Evolutionary conservation across 2,797 vertebrate genomes (phyloP).

Genomic region (Mormyrops attenuatus): DNA sequence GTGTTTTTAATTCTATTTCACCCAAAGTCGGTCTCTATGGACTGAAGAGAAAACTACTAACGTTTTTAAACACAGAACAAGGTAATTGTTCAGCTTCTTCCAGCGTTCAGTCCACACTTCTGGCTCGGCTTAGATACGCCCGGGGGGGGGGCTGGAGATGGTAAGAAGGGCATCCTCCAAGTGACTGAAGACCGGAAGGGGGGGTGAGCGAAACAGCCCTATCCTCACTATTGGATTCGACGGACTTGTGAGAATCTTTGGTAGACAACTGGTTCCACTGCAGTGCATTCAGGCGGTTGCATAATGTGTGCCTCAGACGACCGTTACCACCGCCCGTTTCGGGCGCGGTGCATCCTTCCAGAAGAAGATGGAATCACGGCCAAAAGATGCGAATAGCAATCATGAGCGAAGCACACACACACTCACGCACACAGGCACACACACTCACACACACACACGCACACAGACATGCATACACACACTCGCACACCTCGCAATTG

Average conservation of each 20-base stretch:
- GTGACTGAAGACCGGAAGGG: not conserved
- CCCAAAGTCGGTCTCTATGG: not conserved
- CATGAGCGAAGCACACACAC: not conserved
- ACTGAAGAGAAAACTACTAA: not conserved
- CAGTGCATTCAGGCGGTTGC: not conserved
- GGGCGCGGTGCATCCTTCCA: not conserved
- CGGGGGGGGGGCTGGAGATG: not conserved
- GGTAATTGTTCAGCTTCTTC: not conserved
- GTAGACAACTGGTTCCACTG: not conserved
- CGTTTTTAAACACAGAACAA: not conserved
- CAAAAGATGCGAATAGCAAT: not conserved
- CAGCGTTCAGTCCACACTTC: not conserved
- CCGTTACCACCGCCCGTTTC: not conserved
- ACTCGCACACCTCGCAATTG: not conserved
- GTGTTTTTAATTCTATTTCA: not conserved
- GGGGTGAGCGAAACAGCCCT: not conserved
- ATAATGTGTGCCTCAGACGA: not conserved
- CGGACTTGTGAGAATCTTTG: not conserved
- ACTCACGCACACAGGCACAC: too few species aligned
- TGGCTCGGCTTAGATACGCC: not conserved
- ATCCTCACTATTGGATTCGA: not conserved
- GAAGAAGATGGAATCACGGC: not conserved
- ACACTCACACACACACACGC: not conserved
- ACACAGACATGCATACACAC: not conserved
- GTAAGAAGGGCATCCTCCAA: not conserved